phyloP scores from a whole-genome alignment of 2,888 invertebrate species.

The Opisthograptis luteolata region DNA sequence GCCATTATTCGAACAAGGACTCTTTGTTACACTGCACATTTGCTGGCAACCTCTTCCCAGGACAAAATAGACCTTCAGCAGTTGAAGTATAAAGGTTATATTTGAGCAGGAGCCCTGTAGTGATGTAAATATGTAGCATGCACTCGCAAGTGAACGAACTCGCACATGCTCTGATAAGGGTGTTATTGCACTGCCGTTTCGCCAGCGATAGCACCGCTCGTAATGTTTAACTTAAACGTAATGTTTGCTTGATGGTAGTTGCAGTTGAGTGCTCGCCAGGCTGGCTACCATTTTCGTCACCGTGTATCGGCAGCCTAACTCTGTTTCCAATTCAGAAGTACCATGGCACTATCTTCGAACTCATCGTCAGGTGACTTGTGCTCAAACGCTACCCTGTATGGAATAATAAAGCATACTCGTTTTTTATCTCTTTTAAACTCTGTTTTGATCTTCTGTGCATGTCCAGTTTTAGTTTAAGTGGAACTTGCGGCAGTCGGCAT shows the following conservation, averaged over 20 bases:
- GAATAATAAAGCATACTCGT: constrained; percentile 1
- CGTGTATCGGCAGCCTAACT: too few relatives aligned
- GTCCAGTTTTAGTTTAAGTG: neutral
- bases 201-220: constrained; percentile 13
- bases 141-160: constrained; percentile 42
- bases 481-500: neutral
- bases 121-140: neutral
- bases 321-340: too few relatives aligned
- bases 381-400: too few relatives aligned
- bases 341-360: too few relatives aligned
- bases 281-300: too few relatives aligned
- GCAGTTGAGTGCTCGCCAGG: too few relatives aligned
- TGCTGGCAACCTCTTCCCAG: neutral
- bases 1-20: constrained; percentile 7
- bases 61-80: neutral
- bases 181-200: constrained; percentile 39
- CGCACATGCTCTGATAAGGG: constrained; percentile 43
- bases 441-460: neutral
- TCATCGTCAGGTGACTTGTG: too few relatives aligned
- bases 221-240: neutral
- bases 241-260: too few relatives aligned
- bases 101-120: neutral
- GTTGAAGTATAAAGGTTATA: neutral
- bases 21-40: neutral
- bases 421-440: neutral